Percentiles rank a stretch among this genome's conserved stretches.
These are phyloP conservation scores for Cossypha polioptera DNA, from an alignment of 2,797 vertebrate genomes.

Conservation along the genomic window DNA sequence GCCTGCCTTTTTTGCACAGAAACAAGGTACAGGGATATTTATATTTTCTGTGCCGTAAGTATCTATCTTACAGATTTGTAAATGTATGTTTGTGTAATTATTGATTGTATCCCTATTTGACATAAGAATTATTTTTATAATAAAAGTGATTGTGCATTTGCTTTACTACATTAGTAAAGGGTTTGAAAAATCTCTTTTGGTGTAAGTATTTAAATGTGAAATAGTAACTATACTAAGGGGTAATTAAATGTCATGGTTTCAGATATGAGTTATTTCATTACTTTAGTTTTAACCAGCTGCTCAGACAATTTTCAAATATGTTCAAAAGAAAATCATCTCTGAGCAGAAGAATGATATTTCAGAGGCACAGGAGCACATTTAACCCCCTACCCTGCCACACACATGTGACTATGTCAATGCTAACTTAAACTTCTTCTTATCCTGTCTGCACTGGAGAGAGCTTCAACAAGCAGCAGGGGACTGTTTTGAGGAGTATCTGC, in stretches of 20 bases:
- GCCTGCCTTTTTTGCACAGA: conserved; percentile 53
- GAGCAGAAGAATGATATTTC: background rate
- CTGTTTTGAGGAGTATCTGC: background rate
- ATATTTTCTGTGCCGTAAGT: conserved; percentile 41
- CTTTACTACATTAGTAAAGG: conserved; percentile 22
- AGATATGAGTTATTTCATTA: conserved; percentile 3
- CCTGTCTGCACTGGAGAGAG: background rate
- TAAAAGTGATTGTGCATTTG: conserved; percentile 18
- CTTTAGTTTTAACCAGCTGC: background rate
- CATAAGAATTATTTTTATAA: conserved; percentile 60
- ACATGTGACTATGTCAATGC: fast-evolving
- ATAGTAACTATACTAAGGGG: background rate
- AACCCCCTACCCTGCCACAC: background rate
- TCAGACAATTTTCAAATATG: background rate
- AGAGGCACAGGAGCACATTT: background rate
- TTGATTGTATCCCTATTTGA: conserved; percentile 6
- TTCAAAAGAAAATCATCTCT: background rate
- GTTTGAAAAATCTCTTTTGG: background rate
- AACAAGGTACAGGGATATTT: conserved; percentile 35
- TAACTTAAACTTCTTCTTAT: background rate
- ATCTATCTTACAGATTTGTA: background rate
- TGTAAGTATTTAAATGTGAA: background rate
- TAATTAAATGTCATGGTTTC: conserved; percentile 25
- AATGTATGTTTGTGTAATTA: conserved; percentile 19
- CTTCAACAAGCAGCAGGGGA: background rate